Evolutionary conservation across 1,140 invertebrate genomes (phyloP).

Genomic region (Ptiloglossa arizonensis): DNA sequence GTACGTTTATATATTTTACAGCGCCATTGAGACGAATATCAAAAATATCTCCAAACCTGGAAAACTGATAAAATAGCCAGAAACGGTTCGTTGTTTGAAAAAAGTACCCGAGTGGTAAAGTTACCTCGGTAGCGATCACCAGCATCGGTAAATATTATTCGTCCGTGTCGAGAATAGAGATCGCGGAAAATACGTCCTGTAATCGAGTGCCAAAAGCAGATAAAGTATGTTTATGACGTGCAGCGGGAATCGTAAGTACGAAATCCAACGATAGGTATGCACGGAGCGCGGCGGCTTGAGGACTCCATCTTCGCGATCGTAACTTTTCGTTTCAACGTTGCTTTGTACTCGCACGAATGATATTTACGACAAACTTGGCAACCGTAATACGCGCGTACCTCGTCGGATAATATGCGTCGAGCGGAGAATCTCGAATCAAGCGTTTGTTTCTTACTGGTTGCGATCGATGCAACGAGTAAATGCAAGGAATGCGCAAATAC

Average conservation of each 20-base stretch:
- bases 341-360: not conserved
- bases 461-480: too few relatives aligned
- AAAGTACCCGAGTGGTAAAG: too few relatives aligned
- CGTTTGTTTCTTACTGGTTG: too few relatives aligned
- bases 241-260: not conserved
- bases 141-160: too few relatives aligned
- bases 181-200: not conserved
- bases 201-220: constrained; percentile 9
- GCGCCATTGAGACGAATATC: too few relatives aligned
- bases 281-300: not conserved
- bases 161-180: not conserved
- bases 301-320: not conserved
- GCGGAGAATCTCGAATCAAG: not conserved
- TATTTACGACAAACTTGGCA: constrained; percentile 15
- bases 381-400: not conserved
- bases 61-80: too few relatives aligned
- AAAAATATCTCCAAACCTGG: too few relatives aligned
- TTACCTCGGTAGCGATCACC: too few relatives aligned
- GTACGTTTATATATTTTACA: too few relatives aligned
- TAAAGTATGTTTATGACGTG: constrained; percentile 11
- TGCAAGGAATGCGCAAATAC: too few relatives aligned
- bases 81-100: too few relatives aligned
- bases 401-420: not conserved
- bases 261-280: not conserved
- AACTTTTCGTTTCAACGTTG: constrained; percentile 4